phyloP scores from a whole-genome alignment of 2,113 vertebrate genomes.

The Struthio camelus region DNA sequence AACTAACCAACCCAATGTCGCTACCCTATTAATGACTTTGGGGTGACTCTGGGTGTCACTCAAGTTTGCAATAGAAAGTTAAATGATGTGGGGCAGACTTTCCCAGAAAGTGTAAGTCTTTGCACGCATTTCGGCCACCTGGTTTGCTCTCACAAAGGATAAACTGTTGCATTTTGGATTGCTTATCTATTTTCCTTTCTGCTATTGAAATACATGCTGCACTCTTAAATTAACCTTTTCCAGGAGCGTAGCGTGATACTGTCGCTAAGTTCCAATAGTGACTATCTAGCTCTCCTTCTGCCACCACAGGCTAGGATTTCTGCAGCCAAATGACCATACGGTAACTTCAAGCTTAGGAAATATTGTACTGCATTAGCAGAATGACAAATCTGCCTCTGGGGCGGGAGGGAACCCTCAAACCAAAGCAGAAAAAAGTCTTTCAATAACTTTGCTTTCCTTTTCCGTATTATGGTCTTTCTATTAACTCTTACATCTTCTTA shows the following conservation, averaged over 20 bases:
- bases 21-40: fast-evolving
- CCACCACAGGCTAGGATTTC: neutral
- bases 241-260: neutral
- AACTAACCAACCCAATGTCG: neutral
- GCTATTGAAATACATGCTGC: neutral
- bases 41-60: neutral
- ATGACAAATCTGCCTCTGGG: slow-evolving; percentile 2
- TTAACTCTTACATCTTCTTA: neutral
- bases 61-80: neutral
- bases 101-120: neutral
- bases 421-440: neutral
- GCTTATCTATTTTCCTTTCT: neutral
- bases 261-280: neutral
- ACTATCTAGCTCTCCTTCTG: neutral
- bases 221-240: neutral
- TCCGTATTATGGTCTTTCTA: neutral
- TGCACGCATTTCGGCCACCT: neutral
- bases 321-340: neutral
- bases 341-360: slow-evolving; percentile 2
- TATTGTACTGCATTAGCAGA: neutral
- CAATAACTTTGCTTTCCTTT: neutral
- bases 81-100: neutral
- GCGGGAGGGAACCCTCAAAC: neutral
- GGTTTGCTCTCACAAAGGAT: too few species aligned
- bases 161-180: neutral